Evolutionary conservation across 2,888 invertebrate species (phyloP).

Genomic region (Zeuzera pyrina): DNA sequence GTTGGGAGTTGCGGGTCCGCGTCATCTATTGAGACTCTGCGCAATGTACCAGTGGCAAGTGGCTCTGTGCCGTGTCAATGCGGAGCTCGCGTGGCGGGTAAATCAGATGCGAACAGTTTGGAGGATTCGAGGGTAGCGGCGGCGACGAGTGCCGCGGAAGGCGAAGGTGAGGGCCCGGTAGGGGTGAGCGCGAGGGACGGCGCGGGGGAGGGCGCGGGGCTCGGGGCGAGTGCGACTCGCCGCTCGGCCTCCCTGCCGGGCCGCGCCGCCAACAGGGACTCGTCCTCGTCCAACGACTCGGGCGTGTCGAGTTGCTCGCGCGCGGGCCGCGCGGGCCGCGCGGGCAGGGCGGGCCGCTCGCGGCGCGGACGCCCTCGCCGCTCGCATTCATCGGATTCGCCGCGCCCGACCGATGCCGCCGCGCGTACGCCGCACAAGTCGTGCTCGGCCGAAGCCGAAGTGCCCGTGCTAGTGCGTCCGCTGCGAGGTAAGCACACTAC

Average conservation of each 20-base stretch:
- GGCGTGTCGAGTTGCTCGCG: constrained; percentile 81
- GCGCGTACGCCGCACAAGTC: constrained; percentile 76
- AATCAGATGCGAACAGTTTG: constrained; percentile 56
- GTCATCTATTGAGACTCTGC: constrained; percentile 63
- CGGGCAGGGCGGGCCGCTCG: constrained; percentile 65
- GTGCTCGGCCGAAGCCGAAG: constrained; percentile 83
- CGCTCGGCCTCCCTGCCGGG: constrained; percentile 71
- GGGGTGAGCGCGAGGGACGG: constrained; percentile 11
- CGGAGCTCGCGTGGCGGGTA: constrained; percentile 32
- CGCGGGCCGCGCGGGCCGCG: constrained; percentile 63
- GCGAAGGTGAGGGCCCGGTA: constrained; percentile 17
- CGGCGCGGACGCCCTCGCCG: constrained; percentile 77
- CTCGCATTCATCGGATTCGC: constrained; percentile 79
- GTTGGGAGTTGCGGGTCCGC: constrained; percentile 52
- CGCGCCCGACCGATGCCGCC: constrained; percentile 75
- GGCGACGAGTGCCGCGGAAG: background rate
- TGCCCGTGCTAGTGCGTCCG: constrained; percentile 79
- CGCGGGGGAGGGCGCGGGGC: constrained; percentile 13
- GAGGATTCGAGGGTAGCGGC: constrained; percentile 34
- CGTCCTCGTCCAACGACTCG: constrained; percentile 87
- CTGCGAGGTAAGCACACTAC: constrained; percentile 56
- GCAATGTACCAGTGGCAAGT: constrained; percentile 41
- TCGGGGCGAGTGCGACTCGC: constrained; percentile 19
- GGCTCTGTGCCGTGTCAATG: constrained; percentile 47
- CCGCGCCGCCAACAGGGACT: constrained; percentile 80